Percentiles rank a stretch among this genome's conserved stretches.
Conservation (phyloP, 1,140 invertebrate genomes). For the Monomorium pharaonis region DNA sequence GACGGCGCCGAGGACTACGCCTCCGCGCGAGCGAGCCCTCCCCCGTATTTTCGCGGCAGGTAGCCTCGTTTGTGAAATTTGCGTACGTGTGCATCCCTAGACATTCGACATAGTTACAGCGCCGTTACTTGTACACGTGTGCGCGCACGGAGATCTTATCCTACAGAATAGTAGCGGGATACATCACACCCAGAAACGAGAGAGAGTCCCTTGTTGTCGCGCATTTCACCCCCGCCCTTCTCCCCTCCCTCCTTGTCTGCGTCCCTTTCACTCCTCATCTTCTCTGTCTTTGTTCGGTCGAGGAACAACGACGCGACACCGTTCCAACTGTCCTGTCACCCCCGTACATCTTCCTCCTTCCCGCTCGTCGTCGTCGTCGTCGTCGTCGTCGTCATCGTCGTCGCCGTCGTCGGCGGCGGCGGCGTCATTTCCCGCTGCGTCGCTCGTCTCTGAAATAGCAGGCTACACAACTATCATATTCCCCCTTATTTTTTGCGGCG, state of each 20-base stretch:
- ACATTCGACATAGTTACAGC: not conserved
- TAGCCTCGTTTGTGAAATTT: slow-evolving; percentile 30
- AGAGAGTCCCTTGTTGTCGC: slow-evolving; percentile 57
- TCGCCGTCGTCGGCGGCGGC: slow-evolving; percentile 29
- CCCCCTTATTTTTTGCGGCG: slow-evolving; percentile 75
- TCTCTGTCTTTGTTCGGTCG: slow-evolving; percentile 35
- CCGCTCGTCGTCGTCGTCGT: slow-evolving; percentile 42
- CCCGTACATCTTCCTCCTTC: not conserved
- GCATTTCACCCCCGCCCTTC: slow-evolving; percentile 3
- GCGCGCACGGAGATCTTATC: slow-evolving; percentile 54
- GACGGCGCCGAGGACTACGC: not conserved
- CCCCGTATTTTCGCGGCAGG: no score
- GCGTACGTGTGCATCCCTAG: not conserved
- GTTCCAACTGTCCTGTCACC: slow-evolving; percentile 28
- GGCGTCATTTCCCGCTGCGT: slow-evolving; percentile 20
- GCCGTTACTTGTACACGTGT: slow-evolving; percentile 21
- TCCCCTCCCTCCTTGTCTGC: not conserved
- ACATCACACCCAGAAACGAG: slow-evolving; percentile 59
- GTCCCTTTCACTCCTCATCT: slow-evolving; percentile 10
- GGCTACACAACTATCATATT: slow-evolving; percentile 80
- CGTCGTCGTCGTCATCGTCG: slow-evolving; percentile 17
- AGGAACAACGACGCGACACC: slow-evolving; percentile 52
- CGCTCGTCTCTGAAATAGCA: slow-evolving; percentile 71
- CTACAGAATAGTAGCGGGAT: slow-evolving; percentile 56
- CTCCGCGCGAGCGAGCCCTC: not conserved